A percentile compares a stretch with the other conserved stretches of the same genome.
These are phyloP conservation scores for Sipunculus nudus DNA, from an alignment of 2,888 invertebrate species.

Conservation along the genomic window DNA sequence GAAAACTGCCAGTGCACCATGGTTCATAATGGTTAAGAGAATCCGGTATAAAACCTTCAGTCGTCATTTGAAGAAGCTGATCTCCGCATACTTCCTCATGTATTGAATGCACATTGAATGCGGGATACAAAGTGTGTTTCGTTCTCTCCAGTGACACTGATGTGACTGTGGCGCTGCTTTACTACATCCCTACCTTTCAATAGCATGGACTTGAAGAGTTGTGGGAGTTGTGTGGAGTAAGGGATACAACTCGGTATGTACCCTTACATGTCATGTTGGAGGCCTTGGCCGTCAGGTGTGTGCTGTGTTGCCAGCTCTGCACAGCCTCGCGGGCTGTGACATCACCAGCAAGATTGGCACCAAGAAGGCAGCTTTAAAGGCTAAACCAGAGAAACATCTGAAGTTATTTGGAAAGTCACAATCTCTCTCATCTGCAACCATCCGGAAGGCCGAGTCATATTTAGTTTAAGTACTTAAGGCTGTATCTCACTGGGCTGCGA, in stretches of 20 bases:
- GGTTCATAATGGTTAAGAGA: slow-evolving; percentile 3
- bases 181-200: slow-evolving; percentile 14
- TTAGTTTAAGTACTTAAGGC: slow-evolving; percentile 14
- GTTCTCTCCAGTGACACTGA: slow-evolving; percentile 17
- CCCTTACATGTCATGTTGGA: slow-evolving; percentile 4
- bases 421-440: neutral
- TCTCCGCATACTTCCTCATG: slow-evolving; percentile 10
- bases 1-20: slow-evolving; percentile 9
- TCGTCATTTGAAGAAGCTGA: slow-evolving; percentile 19
- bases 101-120: slow-evolving; percentile 7
- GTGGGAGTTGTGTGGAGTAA: slow-evolving; percentile 13
- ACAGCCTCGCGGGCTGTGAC: slow-evolving; percentile 15
- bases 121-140: slow-evolving; percentile 13
- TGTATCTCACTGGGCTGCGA: too few species aligned
- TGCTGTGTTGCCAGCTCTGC: slow-evolving; percentile 6
- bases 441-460: slow-evolving; percentile 1
- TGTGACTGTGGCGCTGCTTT: slow-evolving; percentile 18
- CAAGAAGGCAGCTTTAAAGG: slow-evolving; percentile 17
- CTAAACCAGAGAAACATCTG: slow-evolving; percentile 10
- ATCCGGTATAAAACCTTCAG: slow-evolving; percentile 3
- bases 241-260: neutral
- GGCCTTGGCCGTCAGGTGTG: slow-evolving; percentile 9
- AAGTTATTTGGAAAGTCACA: neutral
- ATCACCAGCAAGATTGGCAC: slow-evolving; percentile 16
- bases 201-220: slow-evolving; percentile 13